Percentiles rank a stretch among this genome's conserved stretches.
These are phyloP conservation scores for Paralvinella palmiformis DNA, from an alignment of 1,140 invertebrate species.

Conservation along the genomic window DNA sequence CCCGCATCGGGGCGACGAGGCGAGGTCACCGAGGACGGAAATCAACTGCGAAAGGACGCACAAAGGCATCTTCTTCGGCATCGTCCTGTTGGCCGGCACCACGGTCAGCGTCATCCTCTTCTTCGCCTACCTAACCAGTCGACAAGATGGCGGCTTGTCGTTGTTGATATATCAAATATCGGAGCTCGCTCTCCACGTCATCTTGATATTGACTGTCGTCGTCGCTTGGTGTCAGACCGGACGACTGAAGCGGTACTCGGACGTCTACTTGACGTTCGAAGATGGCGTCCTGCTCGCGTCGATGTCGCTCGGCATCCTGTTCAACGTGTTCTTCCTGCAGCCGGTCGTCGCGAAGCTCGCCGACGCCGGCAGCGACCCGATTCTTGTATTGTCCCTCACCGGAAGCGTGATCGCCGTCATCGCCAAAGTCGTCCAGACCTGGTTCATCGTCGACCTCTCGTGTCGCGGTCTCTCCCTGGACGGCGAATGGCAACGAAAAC, in stretches of 20 bases:
- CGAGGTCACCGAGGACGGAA: neutral
- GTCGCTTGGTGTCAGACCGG: neutral
- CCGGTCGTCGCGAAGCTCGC: neutral
- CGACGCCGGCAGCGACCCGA: neutral
- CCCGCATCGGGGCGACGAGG: neutral
- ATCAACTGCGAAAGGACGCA: conserved; percentile 13
- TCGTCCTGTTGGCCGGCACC: conserved; percentile 4
- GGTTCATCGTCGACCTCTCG: conserved; percentile 1
- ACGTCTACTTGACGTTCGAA: neutral
- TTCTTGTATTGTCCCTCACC: neutral
- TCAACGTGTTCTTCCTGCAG: neutral
- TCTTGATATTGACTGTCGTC: neutral
- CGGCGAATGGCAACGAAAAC: neutral
- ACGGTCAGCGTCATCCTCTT: conserved; percentile 15
- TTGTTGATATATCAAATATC: neutral
- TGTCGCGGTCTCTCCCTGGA: conserved; percentile 1
- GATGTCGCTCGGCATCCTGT: neutral
- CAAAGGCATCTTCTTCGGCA: conserved; percentile 14
- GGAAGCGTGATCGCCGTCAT: neutral
- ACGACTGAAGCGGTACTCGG: neutral
- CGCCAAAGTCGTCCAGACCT: neutral
- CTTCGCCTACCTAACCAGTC: conserved; percentile 4
- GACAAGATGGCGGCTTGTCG: neutral
- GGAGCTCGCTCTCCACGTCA: neutral
- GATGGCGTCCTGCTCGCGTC: conserved; percentile 4